Base-by-base conservation (phyloP, 2,113 vertebrate genomes). In the Ancistrus triradiatus region DNA sequence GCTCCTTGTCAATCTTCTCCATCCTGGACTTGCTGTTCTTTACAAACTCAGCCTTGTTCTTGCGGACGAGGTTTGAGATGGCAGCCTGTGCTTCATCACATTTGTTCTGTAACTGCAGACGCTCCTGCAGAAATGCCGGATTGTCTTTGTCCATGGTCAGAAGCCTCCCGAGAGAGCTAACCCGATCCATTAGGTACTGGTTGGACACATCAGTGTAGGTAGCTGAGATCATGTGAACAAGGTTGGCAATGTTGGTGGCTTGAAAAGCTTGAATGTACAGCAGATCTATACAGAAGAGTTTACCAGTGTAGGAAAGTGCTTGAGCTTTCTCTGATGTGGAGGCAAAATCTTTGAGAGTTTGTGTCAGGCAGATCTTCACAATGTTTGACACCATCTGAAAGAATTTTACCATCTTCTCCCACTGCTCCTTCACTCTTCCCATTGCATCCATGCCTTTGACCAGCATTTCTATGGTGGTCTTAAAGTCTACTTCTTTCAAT, bases 401-500 rank as follows among this genome's bases (percentile, higher is more conserved):
- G 49, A 81, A 83, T 10, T 10, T 67, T 3, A 80, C 69, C 79
- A 82, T 75, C 55, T 79, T 79, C 42, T 74, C 59, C 80, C 80
- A 83, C 13, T 82, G 78, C 35, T 69, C 72, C 27, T 42, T 42
- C 13, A n/a, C 38, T 15, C 38, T 42, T n/a, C 38, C 38, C 38
- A 42, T 42, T 1, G 38, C 38, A 42, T 42, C 38, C 38, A 42
- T 42, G 3, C 38, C 38, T n/a, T n/a, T 42, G 4, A 42, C 14
- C 11, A 42, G 38, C 38, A 42, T 42, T 15, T 42, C n/a, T 42
- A 42, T 42, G 38, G 38, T 42, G 38, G 38, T 42, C 5, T 42
- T n/a, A 42, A 42, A 42, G 38, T 42, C 38, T 14, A 42, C n/a
- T 14, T 42, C 38, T 42, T 42, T 42, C 1, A 42, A 2, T 6